Percentiles rank a stretch among this genome's conserved stretches.
Evolutionary conservation across 2,888 invertebrate genomes (phyloP).

Genomic region (Lycaena phlaeas): DNA sequence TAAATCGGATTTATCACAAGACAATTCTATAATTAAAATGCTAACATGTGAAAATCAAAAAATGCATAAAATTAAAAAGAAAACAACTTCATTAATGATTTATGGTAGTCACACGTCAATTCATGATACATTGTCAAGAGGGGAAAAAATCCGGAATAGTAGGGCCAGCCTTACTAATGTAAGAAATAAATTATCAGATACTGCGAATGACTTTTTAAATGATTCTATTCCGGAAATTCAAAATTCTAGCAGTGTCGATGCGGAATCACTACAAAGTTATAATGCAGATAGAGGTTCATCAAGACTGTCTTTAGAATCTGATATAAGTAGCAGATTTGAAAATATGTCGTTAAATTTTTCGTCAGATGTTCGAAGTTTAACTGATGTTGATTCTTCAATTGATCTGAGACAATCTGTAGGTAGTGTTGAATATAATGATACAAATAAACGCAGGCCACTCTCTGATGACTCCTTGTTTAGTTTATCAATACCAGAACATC

Average conservation of each 20-base stretch:
- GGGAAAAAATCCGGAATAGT: conserved; percentile 61
- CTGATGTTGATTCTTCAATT: conserved; percentile 60
- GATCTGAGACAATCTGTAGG: conserved; percentile 65
- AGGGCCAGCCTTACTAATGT: conserved; percentile 57
- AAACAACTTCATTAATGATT: conserved; percentile 66
- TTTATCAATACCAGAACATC: conserved; percentile 73
- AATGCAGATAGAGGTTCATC: conserved; percentile 63
- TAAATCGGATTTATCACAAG: conserved; percentile 57
- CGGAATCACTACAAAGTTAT: conserved; percentile 57
- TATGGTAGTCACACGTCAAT: conserved; percentile 66
- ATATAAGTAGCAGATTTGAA: conserved; percentile 66
- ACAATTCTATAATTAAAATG: conserved; percentile 65
- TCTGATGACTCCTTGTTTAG: conserved; percentile 83
- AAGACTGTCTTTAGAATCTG: conserved; percentile 59
- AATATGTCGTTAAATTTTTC: conserved; percentile 51
- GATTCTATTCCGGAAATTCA: conserved; percentile 46
- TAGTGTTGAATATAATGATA: conserved; percentile 71
- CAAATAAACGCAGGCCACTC: conserved; percentile 80
- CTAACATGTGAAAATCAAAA: conserved; percentile 59
- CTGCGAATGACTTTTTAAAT: conserved; percentile 33
- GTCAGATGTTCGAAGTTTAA: conserved; percentile 54
- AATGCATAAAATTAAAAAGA: conserved; percentile 56
- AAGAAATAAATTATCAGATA: conserved; percentile 38
- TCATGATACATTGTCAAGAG: conserved; percentile 64
- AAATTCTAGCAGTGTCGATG: conserved; percentile 52